phyloP scores from a whole-genome alignment of 2,113 vertebrate species.

The Perognathus longimembris region DNA sequence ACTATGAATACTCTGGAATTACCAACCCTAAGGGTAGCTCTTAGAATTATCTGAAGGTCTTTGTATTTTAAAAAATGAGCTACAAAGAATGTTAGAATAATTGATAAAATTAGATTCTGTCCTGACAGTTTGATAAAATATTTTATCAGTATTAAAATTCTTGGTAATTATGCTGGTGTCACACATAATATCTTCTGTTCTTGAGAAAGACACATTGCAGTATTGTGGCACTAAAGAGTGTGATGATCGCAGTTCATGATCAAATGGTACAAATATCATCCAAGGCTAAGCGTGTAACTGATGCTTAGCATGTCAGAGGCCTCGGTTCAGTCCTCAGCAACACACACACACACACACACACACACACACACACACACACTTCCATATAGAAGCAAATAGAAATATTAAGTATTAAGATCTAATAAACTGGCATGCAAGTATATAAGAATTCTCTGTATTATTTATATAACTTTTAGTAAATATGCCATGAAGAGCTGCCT shows the following conservation, averaged over 20 bases:
- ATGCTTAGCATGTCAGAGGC: no score
- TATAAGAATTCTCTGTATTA: neutral
- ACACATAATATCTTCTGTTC: neutral
- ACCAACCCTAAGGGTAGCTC: neutral
- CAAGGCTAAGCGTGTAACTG: no score
- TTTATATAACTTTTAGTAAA: neutral
- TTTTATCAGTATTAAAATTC: neutral
- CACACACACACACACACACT: no score
- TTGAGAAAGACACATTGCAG: neutral
- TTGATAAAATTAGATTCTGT: neutral
- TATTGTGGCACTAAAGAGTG: neutral
- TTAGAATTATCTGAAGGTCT: neutral
- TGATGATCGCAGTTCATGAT: neutral
- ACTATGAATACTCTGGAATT: neutral
- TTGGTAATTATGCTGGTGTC: neutral
- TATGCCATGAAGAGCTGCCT: slow-evolving; percentile 8
- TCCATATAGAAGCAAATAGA: neutral
- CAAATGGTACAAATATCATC: neutral
- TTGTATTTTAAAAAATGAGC: neutral
- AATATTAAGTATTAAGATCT: neutral
- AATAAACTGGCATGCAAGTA: neutral
- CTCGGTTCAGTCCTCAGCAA: no score
- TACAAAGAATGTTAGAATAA: neutral
- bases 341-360: no score
- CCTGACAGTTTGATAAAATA: neutral